A percentile compares a stretch with the other conserved stretches of the same genome.
phyloP scores from a whole-genome alignment of 1,140 invertebrate species.

The Papilio polytes region DNA sequence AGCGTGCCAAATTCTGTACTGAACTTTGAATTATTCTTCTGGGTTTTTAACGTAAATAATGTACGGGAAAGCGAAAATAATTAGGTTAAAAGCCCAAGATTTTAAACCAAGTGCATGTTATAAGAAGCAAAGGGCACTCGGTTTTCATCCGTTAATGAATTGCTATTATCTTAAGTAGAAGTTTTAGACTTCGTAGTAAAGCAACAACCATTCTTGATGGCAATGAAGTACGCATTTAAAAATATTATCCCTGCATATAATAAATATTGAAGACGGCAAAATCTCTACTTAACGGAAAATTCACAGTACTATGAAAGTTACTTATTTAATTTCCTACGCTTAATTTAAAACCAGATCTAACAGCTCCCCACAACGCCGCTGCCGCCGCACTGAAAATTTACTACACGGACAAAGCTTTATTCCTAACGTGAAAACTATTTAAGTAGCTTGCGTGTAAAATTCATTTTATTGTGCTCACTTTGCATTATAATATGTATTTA shows the following conservation, averaged over 20 bases:
- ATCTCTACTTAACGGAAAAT: not conserved
- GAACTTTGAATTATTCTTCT: not conserved
- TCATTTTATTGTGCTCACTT: not conserved
- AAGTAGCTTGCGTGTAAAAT: not conserved
- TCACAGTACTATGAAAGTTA: not conserved
- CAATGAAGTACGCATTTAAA: too few relatives aligned
- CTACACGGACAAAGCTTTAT: slow-evolving; percentile 1
- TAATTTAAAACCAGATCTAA: not conserved
- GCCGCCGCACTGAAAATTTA: not conserved
- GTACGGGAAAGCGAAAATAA: not conserved
- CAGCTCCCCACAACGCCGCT: not conserved
- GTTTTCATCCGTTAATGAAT: not conserved
- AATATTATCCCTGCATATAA: not conserved
- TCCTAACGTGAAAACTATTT: not conserved
- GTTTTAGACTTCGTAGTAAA: not conserved
- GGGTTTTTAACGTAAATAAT: not conserved
- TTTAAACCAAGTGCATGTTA: not conserved
- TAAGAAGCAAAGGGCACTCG: not conserved
- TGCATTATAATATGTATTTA: not conserved
- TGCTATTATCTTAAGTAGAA: not conserved
- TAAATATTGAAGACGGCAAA: not conserved
- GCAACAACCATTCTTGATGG: too few relatives aligned
- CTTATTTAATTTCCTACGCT: not conserved
- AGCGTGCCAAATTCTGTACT: not conserved
- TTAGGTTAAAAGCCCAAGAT: not conserved